Percentiles rank a stretch among this genome's conserved stretches.
Evolutionary conservation across 2,113 vertebrate genomes (phyloP).

Genomic region (pig (Sus scrofa)): T2T-Sscrofa CM000827.6:60617001-60617500

Average conservation of each 20-base stretch:
- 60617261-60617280: accelerated
- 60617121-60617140: background rate
- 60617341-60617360: background rate
- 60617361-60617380: background rate
- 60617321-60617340: background rate
- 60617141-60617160: background rate
- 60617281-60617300: background rate
- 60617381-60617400: background rate
- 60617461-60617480: no score
- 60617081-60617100: background rate
- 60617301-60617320: background rate
- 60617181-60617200: background rate
- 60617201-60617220: background rate
- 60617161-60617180: background rate
- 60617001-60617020: background rate
- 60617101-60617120: background rate
- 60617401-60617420: no score
- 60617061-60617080: background rate
- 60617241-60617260: background rate
- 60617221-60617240: background rate
- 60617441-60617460: no score
- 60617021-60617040: background rate
- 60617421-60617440: no score
- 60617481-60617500: no score
- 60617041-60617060: background rate